Percentiles rank a stretch among this genome's conserved stretches.
phyloP scores from a whole-genome alignment of 2,888 invertebrate genomes.

The Rhimphoctona megacephalus region DNA sequence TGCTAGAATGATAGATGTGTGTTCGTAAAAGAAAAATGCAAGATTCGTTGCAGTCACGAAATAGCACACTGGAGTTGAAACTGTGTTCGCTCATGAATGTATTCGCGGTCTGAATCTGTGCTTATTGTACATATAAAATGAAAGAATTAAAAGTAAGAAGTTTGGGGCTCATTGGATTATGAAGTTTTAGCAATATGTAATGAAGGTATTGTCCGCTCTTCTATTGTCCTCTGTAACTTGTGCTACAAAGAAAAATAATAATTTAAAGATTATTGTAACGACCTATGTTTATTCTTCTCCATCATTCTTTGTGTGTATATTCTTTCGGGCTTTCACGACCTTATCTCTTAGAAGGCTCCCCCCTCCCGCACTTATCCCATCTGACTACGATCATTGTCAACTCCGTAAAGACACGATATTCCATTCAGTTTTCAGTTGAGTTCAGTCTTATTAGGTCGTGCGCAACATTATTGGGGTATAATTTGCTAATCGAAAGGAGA shows the following conservation, averaged over 20 bases:
- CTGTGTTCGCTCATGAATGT: slow-evolving; percentile 76
- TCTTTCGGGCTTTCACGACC: too few species aligned
- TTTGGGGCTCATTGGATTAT: not conserved
- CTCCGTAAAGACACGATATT: too few species aligned
- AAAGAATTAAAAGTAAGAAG: slow-evolving; percentile 23
- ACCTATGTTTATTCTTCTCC: too few species aligned
- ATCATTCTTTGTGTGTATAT: not conserved
- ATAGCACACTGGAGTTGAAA: slow-evolving; percentile 85
- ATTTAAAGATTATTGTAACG: not conserved
- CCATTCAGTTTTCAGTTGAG: not conserved
- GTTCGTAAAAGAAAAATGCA: slow-evolving; percentile 85
- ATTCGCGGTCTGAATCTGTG: slow-evolving; percentile 19
- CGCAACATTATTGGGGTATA: not conserved
- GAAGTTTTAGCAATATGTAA: not conserved
- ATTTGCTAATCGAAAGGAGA: not conserved
- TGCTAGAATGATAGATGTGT: slow-evolving; percentile 85
- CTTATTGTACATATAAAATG: slow-evolving; percentile 3
- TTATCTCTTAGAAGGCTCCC: not conserved
- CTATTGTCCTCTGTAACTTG: not conserved
- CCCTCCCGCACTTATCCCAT: not conserved
- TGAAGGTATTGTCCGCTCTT: not conserved
- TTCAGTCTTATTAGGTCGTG: not conserved
- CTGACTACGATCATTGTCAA: not conserved
- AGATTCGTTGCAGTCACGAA: slow-evolving; percentile 85
- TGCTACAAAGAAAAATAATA: not conserved